These are phyloP conservation scores for Pseudococcus longispinus DNA, from an alignment of 2,888 invertebrate species.

Conservation along the genomic window DNA sequence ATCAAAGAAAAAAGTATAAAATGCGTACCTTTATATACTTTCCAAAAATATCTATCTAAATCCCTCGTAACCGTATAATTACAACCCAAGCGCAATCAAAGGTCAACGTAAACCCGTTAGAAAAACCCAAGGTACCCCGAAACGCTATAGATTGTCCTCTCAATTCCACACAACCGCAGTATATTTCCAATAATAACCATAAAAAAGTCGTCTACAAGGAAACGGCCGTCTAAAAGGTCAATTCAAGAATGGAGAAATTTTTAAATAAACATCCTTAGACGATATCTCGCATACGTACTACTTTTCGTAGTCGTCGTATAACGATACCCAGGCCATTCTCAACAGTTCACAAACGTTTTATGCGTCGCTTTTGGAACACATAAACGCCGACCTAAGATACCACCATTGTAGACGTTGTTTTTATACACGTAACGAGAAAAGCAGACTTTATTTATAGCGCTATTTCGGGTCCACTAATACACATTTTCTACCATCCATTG, in stretches of 20 bases:
- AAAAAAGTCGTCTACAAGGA: conserved; percentile 5
- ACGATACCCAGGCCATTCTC: background rate
- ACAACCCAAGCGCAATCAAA: too few relatives aligned
- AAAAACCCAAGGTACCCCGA: background rate
- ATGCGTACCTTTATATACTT: too few relatives aligned
- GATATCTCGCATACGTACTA: background rate
- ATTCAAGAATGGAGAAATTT: background rate
- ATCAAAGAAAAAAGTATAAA: too few relatives aligned
- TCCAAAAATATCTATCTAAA: too few relatives aligned
- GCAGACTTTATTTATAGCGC: conserved; percentile 25
- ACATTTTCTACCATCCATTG: conserved; percentile 16
- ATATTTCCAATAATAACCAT: conserved; percentile 8
- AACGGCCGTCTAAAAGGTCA: conserved; percentile 11
- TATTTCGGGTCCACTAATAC: conserved; percentile 31
- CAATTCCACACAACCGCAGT: background rate
- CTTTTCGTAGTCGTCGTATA: background rate
- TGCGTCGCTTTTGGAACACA: conserved; percentile 8
- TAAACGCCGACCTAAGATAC: conserved; percentile 29
- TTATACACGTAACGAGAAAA: conserved; percentile 6
- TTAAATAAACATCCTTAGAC: conserved; percentile 15
- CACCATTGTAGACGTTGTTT: conserved; percentile 8
- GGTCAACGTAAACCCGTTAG: too few relatives aligned
- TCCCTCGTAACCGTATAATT: too few relatives aligned
- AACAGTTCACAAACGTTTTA: conserved; percentile 23
- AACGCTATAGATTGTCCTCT: background rate